Percentiles rank a stretch among this genome's conserved stretches.
Evolutionary conservation across 2,797 vertebrate genomes (phyloP).

Genomic region (Neomorphus geoffroyi): DNA sequence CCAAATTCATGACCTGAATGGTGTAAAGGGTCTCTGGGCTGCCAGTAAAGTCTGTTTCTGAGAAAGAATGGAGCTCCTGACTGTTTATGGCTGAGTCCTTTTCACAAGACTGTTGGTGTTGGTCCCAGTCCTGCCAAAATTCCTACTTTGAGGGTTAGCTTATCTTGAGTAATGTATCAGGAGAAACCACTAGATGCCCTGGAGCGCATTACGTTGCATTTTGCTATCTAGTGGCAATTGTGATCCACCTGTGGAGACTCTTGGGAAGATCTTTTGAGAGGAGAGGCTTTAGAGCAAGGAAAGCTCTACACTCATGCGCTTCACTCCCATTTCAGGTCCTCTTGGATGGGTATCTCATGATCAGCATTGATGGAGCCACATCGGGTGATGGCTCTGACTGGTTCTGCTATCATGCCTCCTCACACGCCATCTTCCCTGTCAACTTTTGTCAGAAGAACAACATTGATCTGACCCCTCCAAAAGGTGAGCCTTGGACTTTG

Average conservation of each 20-base stretch:
- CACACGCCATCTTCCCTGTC: conserved; percentile 88
- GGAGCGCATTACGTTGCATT: background rate
- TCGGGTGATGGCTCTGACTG: conserved; percentile 84
- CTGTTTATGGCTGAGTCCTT: background rate
- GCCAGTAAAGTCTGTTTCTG: background rate
- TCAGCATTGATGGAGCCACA: conserved; percentile 86
- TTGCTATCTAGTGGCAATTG: background rate
- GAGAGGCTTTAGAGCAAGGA: background rate
- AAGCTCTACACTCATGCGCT: background rate
- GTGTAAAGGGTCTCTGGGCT: background rate
- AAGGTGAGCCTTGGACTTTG: conserved; percentile 66
- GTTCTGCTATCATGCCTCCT: conserved; percentile 96
- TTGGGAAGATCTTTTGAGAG: background rate
- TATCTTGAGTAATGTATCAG: background rate
- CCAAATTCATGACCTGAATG: background rate
- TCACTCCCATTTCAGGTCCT: conserved; percentile 80
- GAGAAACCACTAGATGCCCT: background rate
- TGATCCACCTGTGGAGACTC: background rate
- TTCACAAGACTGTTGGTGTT: background rate
- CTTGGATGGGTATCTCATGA: conserved; percentile 93
- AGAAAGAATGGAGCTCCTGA: background rate
- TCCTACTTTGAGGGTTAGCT: background rate
- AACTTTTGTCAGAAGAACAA: conserved; percentile 88
- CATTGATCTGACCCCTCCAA: conserved; percentile 83
- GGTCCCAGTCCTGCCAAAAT: background rate